Conservation (phyloP, 2,888 invertebrate genomes). For the Hydrotaea diabolus region DNA sequence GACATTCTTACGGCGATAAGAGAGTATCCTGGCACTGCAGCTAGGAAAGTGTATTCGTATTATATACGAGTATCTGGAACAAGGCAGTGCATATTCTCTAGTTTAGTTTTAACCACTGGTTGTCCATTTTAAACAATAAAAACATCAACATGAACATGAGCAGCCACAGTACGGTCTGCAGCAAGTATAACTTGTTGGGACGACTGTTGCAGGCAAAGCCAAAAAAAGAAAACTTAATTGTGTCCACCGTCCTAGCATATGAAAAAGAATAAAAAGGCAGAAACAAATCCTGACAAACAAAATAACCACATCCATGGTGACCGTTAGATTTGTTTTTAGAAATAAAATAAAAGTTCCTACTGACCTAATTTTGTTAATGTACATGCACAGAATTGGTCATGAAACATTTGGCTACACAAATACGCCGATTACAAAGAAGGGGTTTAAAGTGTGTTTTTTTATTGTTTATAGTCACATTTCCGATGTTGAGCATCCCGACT, state of each 20-base stretch:
- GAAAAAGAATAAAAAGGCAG: constrained; percentile 50
- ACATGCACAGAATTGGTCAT: no score
- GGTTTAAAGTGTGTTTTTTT: no score
- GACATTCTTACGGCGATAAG: not conserved
- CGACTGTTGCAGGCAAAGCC: constrained; percentile 42
- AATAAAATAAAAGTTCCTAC: no score
- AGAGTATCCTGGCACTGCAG: not conserved
- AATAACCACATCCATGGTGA: not conserved
- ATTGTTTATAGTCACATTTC: no score
- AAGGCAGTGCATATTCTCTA: not conserved
- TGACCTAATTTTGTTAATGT: no score
- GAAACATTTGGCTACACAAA: no score
- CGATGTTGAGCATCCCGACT: no score
- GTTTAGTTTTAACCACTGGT: constrained; percentile 22
- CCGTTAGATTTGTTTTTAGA: no score
- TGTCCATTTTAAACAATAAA: constrained; percentile 32
- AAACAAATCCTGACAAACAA: not conserved
- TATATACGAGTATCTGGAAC: not conserved
- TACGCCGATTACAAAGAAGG: no score
- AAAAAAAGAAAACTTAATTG: constrained; percentile 21
- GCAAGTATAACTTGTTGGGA: not conserved
- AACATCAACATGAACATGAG: constrained; percentile 24
- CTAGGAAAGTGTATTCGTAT: not conserved
- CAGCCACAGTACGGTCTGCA: not conserved
- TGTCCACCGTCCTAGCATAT: constrained; percentile 59